Conservation (phyloP, 2,113 vertebrate species). For the Chaenocephalus aceratus region DNA sequence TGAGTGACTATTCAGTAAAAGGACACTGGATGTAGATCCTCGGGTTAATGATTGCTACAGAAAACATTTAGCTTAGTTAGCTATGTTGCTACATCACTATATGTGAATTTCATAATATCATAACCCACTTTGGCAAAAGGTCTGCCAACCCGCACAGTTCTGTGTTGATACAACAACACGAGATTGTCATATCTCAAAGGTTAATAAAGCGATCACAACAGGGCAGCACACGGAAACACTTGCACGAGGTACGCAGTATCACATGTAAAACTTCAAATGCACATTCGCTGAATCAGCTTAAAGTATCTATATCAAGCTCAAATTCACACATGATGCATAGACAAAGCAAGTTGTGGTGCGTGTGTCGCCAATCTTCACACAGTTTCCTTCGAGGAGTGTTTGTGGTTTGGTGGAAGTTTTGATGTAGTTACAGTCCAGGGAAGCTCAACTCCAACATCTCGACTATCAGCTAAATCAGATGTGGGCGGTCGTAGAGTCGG, state of each 20-base stretch:
- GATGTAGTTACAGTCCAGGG: conserved; percentile 13
- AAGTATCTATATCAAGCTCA: conserved; percentile 37
- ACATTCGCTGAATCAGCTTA: conserved; percentile 18
- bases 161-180: background rate
- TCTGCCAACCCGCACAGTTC: conserved; percentile 11
- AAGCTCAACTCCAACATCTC: conserved; percentile 5
- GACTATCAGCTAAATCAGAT: background rate
- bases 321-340: conserved; percentile 1
- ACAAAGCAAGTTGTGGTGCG: background rate
- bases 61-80: background rate
- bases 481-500: background rate
- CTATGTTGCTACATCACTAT: too few relatives aligned
- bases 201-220: conserved; percentile 22
- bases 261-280: conserved; percentile 31
- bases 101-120: conserved; percentile 1
- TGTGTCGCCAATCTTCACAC: background rate
- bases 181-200: conserved; percentile 32
- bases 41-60: conserved; percentile 29
- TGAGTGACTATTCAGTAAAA: background rate
- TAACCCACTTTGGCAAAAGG: conserved; percentile 19
- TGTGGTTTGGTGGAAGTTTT: conserved; percentile 18
- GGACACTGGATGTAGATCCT: conserved; percentile 20
- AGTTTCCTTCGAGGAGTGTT: conserved; percentile 45
- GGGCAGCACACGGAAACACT: conserved; percentile 5
- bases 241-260: conserved; percentile 4